These are phyloP conservation scores for Cichlasoma orientale DNA, from an alignment of 2,797 vertebrate genomes.

Conservation along the genomic window DNA sequence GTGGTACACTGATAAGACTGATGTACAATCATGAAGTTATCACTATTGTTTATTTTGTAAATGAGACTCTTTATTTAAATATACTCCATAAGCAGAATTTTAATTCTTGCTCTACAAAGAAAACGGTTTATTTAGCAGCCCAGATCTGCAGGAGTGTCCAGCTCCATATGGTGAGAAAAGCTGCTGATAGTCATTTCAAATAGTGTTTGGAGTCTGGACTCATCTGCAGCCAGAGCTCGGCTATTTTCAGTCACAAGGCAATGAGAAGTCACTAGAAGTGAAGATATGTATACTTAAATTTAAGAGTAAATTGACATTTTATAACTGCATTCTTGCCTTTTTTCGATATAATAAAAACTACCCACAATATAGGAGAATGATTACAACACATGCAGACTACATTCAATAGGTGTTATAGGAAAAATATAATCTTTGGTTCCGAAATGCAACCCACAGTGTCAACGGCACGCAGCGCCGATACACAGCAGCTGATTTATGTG, in stretches of 20 bases:
- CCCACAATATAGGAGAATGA: not conserved
- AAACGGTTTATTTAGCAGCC: not conserved
- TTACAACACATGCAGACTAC: conserved; percentile 18
- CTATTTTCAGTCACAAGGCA: not conserved
- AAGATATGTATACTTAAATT: not conserved
- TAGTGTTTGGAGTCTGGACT: not conserved
- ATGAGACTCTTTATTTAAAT: not conserved
- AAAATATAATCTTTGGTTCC: conserved; percentile 34
- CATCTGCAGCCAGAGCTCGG: not conserved
- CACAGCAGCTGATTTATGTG: conserved; percentile 68
- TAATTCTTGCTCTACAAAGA: not conserved
- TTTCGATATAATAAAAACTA: conserved; percentile 1
- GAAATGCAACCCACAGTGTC: conserved; percentile 41
- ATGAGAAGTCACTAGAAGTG: not conserved
- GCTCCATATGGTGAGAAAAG: not conserved
- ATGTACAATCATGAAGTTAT: not conserved
- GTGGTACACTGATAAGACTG: not conserved
- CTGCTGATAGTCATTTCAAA: not conserved
- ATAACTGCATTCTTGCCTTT: not conserved
- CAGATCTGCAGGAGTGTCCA: not conserved
- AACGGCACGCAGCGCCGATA: conserved; percentile 33
- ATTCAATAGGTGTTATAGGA: not conserved
- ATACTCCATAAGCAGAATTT: not conserved
- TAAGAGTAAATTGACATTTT: not conserved
- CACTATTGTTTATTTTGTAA: not conserved